A percentile compares a stretch with the other conserved stretches of the same genome.
phyloP scores from a whole-genome alignment of 2,888 invertebrate species.

The Eucera pruinosa region DNA sequence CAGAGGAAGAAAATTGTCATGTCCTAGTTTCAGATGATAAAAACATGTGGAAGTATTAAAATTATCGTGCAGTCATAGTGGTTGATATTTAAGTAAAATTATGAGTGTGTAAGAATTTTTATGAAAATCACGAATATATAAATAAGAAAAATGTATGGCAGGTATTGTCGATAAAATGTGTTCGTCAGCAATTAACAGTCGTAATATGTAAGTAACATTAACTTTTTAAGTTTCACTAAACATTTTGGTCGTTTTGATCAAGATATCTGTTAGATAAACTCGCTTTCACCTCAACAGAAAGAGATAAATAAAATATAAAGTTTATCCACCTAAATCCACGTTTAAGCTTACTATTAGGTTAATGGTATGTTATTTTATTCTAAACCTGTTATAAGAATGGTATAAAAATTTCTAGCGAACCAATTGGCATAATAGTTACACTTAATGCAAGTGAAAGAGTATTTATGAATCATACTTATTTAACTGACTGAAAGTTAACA shows the following conservation, averaged over 20 bases:
- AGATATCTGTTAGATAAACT: neutral
- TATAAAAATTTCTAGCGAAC: neutral
- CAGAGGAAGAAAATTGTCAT: conserved; percentile 14
- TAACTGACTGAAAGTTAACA: neutral
- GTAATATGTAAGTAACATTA: neutral
- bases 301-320: neutral
- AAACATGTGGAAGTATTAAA: conserved; percentile 19
- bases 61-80: neutral
- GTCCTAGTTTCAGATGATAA: neutral
- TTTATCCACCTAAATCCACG: neutral
- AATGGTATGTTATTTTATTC: neutral
- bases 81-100: conserved; percentile 13
- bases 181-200: neutral
- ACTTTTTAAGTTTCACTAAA: neutral
- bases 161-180: neutral
- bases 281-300: neutral
- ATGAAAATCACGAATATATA: neutral
- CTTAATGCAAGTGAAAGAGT: conserved; percentile 8
- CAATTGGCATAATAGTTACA: neutral
- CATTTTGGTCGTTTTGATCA: neutral
- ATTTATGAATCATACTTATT: conserved; percentile 2
- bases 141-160: conserved; percentile 17
- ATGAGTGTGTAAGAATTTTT: neutral
- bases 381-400: neutral
- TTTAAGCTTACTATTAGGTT: no score